Conservation (phyloP, 2,113 vertebrate genomes). For the Hypanus sabinus region DNA sequence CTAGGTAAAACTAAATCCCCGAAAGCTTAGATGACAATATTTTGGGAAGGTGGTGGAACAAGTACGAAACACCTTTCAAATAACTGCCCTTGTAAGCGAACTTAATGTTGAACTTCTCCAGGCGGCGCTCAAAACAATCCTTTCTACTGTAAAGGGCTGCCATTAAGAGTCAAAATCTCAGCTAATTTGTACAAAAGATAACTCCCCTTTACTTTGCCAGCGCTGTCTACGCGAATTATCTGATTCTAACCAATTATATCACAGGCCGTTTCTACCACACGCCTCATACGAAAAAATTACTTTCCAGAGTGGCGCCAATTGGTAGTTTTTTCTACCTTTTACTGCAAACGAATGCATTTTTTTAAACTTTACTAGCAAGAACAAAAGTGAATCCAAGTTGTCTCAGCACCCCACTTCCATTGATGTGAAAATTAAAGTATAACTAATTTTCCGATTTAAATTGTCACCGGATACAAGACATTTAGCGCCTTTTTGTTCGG, state of each 20-base stretch:
- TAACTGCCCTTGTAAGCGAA: not conserved
- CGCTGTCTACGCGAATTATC: not conserved
- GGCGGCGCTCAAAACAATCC: constrained; percentile 20
- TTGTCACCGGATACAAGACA: not conserved
- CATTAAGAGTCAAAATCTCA: not conserved
- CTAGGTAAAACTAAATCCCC: not conserved
- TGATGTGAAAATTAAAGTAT: not conserved
- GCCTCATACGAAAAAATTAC: not conserved
- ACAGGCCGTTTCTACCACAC: not conserved
- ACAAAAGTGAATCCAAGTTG: not conserved
- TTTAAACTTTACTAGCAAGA: not conserved
- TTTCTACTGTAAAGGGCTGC: not conserved
- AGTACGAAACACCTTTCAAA: not conserved
- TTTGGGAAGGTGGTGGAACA: too few species aligned
- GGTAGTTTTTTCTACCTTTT: not conserved
- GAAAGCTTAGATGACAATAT: too few species aligned
- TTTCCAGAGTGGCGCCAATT: constrained; percentile 10
- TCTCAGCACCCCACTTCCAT: too few species aligned
- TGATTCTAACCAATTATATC: not conserved
- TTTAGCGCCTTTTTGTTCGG: constrained; percentile 30
- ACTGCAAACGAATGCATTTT: not conserved
- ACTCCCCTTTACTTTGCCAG: not conserved
- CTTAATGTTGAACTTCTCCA: not conserved
- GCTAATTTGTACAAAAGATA: not conserved
- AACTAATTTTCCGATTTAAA: too few species aligned